Evolutionary conservation across 1,140 invertebrate genomes (phyloP), one percentile per base, ranked within the genome.

Genomic region (Mylabris phalerata): DNA sequence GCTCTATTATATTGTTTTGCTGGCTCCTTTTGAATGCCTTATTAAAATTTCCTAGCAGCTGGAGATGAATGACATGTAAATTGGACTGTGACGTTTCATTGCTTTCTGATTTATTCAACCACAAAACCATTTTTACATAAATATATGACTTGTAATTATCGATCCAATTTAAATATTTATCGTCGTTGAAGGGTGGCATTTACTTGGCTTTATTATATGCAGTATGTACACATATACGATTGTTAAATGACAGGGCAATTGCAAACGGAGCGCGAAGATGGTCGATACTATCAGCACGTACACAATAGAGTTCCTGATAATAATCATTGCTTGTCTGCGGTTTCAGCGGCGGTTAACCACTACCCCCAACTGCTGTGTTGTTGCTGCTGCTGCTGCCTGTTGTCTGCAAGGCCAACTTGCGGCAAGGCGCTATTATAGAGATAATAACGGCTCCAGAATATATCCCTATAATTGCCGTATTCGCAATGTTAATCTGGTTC

Each of bases 41-140:
- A 76, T 75, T 76, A 76, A 75, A 75, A 76, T 75, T 75, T 75
- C 68, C 74, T 67, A 74, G 68, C 72, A 71, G 69, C 72, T 73
- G 71, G 67, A 67, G 66, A 63, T 69, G 69, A 73, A 72, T 71
- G 67, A 61, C 64, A 70, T 68, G 71, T 71, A 75, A 75, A 75
- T 75, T 74, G 70, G 67, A 55, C 59, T 59, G 19, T 19, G 19
- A 52, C 62, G 62, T 67, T 7, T 32, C 32, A 32, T 32, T 32
- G 32, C 32, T 32, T 32, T 32, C 32, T 32, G 32, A 32, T 32
- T 32, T 32, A 32, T 32, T 32, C 32, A 32, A 32, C 32, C 32
- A 32, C 32, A 32, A 32, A 32, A 32, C 7, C 4, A 32, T 32
- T 32, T 32, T 32, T 32, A 32, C 32, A 32, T 32, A 32, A 32